These are phyloP conservation scores for Periparus ater DNA, from an alignment of 2,797 vertebrate species.

Conservation along the genomic window DNA sequence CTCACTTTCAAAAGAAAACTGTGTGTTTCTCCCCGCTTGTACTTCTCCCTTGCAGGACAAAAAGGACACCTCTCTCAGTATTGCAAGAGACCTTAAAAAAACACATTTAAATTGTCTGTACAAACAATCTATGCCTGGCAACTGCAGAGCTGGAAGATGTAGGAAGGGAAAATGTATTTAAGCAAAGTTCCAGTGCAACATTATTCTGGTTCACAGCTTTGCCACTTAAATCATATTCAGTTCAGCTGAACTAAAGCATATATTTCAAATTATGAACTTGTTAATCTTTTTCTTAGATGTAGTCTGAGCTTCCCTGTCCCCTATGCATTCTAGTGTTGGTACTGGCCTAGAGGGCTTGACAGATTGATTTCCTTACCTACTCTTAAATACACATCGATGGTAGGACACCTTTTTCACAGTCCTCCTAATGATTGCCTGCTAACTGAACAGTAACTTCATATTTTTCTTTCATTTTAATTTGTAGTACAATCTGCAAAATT, in stretches of 20 bases:
- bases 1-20: not conserved
- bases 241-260: not conserved
- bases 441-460: not conserved
- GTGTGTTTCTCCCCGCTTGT: not conserved
- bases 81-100: not conserved
- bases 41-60: not conserved
- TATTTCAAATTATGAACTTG: not conserved
- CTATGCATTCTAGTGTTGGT: not conserved
- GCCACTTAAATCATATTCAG: not conserved
- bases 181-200: not conserved
- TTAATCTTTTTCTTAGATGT: not conserved
- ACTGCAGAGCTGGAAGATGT: not conserved
- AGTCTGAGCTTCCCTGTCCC: not conserved
- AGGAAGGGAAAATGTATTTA: not conserved
- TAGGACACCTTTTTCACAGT: not conserved
- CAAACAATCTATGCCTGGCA: not conserved
- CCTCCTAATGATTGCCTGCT: not conserved
- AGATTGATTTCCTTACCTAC: not conserved
- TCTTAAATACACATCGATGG: not conserved
- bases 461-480: not conserved
- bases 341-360: not conserved
- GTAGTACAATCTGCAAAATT: not conserved
- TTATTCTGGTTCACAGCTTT: not conserved
- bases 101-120: not conserved
- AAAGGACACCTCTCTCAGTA: not conserved